Evolutionary conservation across 2,797 vertebrate genomes (phyloP).

Genomic region (Benthosema pterotum): DNA sequence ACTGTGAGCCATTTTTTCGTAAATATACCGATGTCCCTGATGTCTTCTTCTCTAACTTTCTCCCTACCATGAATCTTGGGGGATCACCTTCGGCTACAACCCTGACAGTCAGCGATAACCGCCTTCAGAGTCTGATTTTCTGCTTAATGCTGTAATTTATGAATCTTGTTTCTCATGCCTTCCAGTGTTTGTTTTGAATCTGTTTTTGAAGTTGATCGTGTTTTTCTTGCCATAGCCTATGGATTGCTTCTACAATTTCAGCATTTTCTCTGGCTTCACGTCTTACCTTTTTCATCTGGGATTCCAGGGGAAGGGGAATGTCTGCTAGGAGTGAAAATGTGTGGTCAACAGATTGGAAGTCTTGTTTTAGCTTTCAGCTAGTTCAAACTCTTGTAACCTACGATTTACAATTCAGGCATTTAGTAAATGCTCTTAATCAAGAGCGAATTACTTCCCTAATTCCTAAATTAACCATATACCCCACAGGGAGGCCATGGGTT

Average conservation of each 20-base stretch:
- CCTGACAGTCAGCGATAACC: neutral
- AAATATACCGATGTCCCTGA: neutral
- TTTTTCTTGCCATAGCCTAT: neutral
- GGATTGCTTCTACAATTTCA: conserved; percentile 4
- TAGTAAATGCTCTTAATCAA: no score
- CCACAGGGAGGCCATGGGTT: no score
- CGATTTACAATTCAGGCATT: no score
- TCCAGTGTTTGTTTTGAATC: neutral
- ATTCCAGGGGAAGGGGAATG: neutral
- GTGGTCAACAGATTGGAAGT: no score
- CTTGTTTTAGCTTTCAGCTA: no score
- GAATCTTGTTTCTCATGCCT: neutral
- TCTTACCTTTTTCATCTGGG: neutral
- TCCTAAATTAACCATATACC: no score
- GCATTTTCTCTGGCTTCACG: no score
- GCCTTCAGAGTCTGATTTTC: conserved; percentile 1
- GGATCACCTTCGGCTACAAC: conserved; percentile 6
- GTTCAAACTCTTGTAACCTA: no score
- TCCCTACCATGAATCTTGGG: conserved; percentile 15
- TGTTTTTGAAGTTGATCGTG: conserved; percentile 3
- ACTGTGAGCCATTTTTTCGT: conserved; percentile 4
- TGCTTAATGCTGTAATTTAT: neutral
- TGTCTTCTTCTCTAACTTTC: conserved; percentile 10
- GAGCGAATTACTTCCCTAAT: no score
- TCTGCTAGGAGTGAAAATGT: no score